A percentile compares a stretch with the other conserved stretches of the same genome.
phyloP scores from a whole-genome alignment of 1,140 invertebrate genomes.

The Potamilus streckersoni region DNA sequence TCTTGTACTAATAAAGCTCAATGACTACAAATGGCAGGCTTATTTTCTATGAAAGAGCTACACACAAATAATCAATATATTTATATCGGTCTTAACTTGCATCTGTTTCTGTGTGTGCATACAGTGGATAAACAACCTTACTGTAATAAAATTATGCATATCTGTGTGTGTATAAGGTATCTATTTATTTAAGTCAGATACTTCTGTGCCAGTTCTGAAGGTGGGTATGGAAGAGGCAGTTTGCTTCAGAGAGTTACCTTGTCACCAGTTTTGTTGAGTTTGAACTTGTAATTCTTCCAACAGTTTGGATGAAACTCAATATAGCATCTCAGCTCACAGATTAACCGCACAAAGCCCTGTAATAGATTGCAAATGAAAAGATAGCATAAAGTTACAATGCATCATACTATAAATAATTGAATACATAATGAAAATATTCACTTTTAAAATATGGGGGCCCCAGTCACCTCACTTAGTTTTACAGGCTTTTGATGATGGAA shows the following conservation, averaged over 20 bases:
- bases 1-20: too few species aligned
- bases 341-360: slow-evolving; percentile 44
- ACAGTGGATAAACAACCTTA: background rate
- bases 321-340: slow-evolving; percentile 39
- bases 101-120: background rate
- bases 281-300: slow-evolving; percentile 36
- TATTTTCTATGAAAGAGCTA: too few species aligned
- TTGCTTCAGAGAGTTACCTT: slow-evolving; percentile 26
- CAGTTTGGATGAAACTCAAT: slow-evolving; percentile 45
- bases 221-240: background rate
- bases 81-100: background rate
- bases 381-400: background rate
- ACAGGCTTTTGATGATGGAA: too few species aligned
- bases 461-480: too few species aligned
- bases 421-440: too few species aligned
- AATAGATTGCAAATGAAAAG: slow-evolving; percentile 20
- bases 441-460: too few species aligned
- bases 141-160: background rate
- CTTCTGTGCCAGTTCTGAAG: too few species aligned
- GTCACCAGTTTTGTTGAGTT: slow-evolving; percentile 34
- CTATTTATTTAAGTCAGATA: background rate
- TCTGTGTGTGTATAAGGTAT: background rate
- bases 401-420: too few species aligned
- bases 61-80: too few species aligned
- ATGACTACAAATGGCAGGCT: too few species aligned